These are phyloP conservation scores for Dendrolimus punctatus DNA, from an alignment of 1,140 invertebrate species.

Conservation along the genomic window DNA sequence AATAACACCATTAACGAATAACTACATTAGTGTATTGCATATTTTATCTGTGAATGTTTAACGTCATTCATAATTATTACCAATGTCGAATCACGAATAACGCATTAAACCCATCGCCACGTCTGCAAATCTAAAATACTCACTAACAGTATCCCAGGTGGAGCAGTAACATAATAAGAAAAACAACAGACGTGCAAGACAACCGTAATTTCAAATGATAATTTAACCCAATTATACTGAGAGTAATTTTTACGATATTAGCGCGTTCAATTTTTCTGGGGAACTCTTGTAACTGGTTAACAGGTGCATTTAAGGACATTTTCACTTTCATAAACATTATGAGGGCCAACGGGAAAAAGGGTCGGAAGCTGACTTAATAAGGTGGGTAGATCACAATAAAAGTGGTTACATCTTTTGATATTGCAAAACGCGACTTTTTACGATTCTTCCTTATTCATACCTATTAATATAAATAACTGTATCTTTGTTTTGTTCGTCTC, in stretches of 20 bases:
- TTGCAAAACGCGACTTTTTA: constrained; percentile 38
- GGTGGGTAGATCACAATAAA: constrained; percentile 40
- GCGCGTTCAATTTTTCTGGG: constrained; percentile 3
- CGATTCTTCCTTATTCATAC: constrained; percentile 23
- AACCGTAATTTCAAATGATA: constrained; percentile 2
- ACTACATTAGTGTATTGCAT: too few species aligned
- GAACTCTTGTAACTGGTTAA: constrained; percentile 21
- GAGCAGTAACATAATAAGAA: constrained; percentile 5
- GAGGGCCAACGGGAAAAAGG: constrained; percentile 29
- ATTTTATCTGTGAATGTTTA: too few species aligned
- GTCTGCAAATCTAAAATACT: too few species aligned
- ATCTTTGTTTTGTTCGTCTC: too few species aligned
- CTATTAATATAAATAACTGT: too few species aligned
- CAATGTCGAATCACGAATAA: too few species aligned
- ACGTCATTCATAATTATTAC: too few species aligned
- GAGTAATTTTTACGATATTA: background rate
- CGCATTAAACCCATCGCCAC: too few species aligned
- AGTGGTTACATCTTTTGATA: constrained; percentile 31
- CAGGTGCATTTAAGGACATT: constrained; percentile 51
- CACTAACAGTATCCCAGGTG: too few species aligned
- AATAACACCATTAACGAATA: too few species aligned
- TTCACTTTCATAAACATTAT: constrained; percentile 49
- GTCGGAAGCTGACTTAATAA: constrained; percentile 55
- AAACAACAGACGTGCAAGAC: background rate
- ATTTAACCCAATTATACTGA: constrained; percentile 4